Evolutionary conservation across 2,888 invertebrate species (phyloP).

Genomic region (Alcis repandata): DNA sequence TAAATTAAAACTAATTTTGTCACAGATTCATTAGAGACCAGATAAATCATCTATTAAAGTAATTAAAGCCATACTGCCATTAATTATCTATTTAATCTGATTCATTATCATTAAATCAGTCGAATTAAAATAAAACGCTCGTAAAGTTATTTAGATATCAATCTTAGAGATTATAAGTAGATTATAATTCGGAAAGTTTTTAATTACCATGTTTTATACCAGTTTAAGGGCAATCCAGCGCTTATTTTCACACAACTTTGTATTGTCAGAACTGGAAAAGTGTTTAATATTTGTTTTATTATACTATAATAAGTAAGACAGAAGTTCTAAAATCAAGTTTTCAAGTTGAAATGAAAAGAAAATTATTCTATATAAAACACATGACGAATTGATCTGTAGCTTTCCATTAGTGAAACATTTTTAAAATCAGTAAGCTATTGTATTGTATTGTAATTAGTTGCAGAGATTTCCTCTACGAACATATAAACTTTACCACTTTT

Average conservation of each 20-base stretch:
- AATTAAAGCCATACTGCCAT: constrained; percentile 8
- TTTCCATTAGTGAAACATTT: too few species aligned
- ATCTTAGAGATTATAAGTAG: constrained; percentile 1
- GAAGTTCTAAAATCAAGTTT: too few species aligned
- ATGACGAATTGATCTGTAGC: too few species aligned
- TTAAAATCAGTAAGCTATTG: too few species aligned
- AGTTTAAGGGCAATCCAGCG: too few species aligned
- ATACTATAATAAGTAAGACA: too few species aligned
- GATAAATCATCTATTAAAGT: constrained; percentile 30
- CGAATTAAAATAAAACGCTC: constrained; percentile 30
- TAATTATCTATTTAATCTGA: constrained; percentile 17
- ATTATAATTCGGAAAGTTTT: background rate
- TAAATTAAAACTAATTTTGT: background rate
- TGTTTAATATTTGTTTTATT: background rate
- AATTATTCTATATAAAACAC: too few species aligned
- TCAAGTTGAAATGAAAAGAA: too few species aligned
- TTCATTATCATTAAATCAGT: constrained; percentile 13
- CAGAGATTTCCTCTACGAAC: too few species aligned
- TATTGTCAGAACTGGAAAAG: background rate
- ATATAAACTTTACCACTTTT: too few species aligned
- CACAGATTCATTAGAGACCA: background rate
- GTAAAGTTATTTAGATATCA: constrained; percentile 22
- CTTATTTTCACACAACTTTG: background rate
- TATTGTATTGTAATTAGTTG: too few species aligned
- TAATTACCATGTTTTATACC: background rate